Evolutionary conservation across 2,113 vertebrate genomes (phyloP), one percentile per base, ranked within the genome.

Genomic region (Tyrannus savana): DNA sequence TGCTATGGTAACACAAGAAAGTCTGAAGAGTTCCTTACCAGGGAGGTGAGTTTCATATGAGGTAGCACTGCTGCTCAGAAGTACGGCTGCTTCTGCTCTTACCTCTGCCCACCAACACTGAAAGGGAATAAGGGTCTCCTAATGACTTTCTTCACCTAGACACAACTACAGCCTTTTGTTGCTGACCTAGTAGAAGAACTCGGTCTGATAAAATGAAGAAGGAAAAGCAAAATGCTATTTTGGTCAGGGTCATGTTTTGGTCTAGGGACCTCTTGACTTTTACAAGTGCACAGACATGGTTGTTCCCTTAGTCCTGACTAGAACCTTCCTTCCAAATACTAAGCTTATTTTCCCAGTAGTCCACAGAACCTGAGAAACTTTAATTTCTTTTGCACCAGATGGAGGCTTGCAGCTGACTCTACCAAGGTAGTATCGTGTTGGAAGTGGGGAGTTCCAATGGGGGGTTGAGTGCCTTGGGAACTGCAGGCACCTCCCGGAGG

Each of bases 401-500:
- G 37, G 41, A 63, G 11, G 9, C 22, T 71, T 82, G 24, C 39
- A 83, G 15, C 58, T 73, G 47, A 47, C 27, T 75, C 27, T n/a
- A 3, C 18, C 19, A 23, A 52, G 21, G 37, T 4, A 27, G n/a
- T 18, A 44, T 22, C 46, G 69, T 46, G 13, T 15, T 87, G 71
- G 46, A 87, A 91, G 49, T 37, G 37, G 12, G 14, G 41, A 91
- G 41, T 37, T 91, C 28, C 41, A 1, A 3, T 2, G 6, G 42
- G 59, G 23, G 24, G 11, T 46, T 84, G 50, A 19, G 59, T 76
- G 7, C 31, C 25, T 56, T 75, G 30, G 58, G 49, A 67, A 84
- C 49, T 31, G 6, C 52, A 52, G 24, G 33, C 25, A 84, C 28
- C 19, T 44, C 11, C 4, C 0, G 0, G 4, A 8, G 10, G 39